Evolutionary conservation across 2,797 vertebrate species (phyloP).

Genomic region (Ciconia nigra): DNA sequence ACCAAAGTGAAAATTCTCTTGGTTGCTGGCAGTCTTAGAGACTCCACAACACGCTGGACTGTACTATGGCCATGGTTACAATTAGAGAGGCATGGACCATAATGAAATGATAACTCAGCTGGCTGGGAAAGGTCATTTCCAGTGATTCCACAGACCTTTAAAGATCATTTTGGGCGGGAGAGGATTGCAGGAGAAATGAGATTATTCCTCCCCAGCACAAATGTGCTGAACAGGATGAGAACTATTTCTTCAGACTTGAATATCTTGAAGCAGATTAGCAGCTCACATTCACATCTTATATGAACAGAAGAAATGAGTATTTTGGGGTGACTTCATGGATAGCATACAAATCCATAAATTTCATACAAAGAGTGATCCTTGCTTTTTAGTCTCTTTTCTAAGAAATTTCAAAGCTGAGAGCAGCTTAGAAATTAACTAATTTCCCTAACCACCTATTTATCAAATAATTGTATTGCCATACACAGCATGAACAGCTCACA

Average conservation of each 20-base stretch:
- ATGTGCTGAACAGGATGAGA: background rate
- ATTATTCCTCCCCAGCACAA: background rate
- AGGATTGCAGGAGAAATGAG: background rate
- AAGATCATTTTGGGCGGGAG: background rate
- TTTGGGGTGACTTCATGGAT: background rate
- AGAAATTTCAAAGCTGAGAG: background rate
- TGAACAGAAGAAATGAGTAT: background rate
- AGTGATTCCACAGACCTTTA: background rate
- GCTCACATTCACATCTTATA: background rate
- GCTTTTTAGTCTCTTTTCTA: background rate
- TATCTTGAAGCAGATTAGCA: background rate
- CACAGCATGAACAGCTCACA: background rate
- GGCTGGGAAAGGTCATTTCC: background rate
- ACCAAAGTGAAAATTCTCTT: background rate
- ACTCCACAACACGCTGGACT: background rate
- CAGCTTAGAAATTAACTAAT: background rate
- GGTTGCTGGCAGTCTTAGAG: background rate
- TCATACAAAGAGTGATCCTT: background rate
- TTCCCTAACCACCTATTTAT: background rate
- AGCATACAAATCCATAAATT: background rate
- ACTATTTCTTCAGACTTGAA: background rate
- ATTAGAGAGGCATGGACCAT: background rate
- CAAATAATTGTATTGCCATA: background rate
- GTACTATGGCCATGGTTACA: background rate
- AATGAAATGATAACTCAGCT: background rate